Evolutionary conservation across 2,888 invertebrate genomes (phyloP).

Genomic region (Yponomeuta malinellus): DNA sequence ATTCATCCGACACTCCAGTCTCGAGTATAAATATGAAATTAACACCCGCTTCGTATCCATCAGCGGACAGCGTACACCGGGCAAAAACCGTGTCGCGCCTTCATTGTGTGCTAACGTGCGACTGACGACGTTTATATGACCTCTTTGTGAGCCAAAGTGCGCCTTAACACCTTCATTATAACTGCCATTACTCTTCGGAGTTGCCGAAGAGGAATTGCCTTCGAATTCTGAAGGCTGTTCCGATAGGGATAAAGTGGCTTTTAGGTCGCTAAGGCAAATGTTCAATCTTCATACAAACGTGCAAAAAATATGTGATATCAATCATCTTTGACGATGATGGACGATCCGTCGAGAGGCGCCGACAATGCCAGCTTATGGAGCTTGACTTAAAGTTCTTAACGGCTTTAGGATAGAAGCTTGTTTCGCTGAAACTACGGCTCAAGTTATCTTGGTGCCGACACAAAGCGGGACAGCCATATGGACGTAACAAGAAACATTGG

Average conservation of each 20-base stretch:
- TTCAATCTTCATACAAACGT: constrained; percentile 12
- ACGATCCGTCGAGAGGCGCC: constrained; percentile 30
- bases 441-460: background rate
- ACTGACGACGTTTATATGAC: constrained; percentile 34
- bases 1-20: constrained; percentile 12
- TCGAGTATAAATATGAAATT: constrained; percentile 45
- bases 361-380: background rate
- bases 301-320: constrained; percentile 55
- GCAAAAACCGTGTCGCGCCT: constrained; percentile 47
- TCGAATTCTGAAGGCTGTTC: constrained; percentile 17
- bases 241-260: background rate
- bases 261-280: constrained; percentile 30
- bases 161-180: constrained; percentile 23
- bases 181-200: constrained; percentile 19
- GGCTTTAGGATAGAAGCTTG: background rate
- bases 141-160: constrained; percentile 24
- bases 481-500: constrained; percentile 3
- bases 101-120: constrained; percentile 55
- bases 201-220: constrained; percentile 9
- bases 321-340: constrained; percentile 65
- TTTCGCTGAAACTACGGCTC: background rate
- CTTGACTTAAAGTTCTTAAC: background rate
- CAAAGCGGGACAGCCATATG: constrained; percentile 1
- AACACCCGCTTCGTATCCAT: constrained; percentile 47
- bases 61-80: constrained; percentile 27